phyloP scores from a whole-genome alignment of 2,797 vertebrate species.

The Falco cherrug region DNA sequence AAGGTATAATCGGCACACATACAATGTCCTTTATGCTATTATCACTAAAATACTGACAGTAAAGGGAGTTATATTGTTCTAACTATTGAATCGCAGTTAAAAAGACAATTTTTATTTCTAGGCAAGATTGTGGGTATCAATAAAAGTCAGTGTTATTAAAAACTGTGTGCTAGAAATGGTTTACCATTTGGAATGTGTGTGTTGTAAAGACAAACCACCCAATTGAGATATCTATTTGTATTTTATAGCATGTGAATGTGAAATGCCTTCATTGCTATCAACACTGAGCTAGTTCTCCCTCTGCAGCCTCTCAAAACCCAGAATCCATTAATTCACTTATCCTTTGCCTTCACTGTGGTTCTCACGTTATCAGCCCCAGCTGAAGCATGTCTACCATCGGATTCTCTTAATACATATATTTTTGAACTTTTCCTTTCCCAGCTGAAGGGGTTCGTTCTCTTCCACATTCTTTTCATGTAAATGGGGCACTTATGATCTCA shows the following conservation, averaged over 20 bases:
- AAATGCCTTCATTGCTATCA: background rate
- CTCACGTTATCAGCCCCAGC: background rate
- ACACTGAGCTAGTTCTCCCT: background rate
- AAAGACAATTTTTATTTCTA: background rate
- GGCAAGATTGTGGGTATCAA: background rate
- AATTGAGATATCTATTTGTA: background rate
- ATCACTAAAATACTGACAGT: background rate
- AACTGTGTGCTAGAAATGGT: background rate
- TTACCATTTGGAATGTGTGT: background rate
- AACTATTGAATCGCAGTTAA: background rate
- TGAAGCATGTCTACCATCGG: background rate
- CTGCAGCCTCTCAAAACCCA: background rate
- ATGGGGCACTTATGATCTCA: background rate
- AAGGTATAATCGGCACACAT: background rate
- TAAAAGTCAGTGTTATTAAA: background rate
- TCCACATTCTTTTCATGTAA: background rate
- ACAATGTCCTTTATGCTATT: background rate
- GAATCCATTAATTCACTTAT: background rate
- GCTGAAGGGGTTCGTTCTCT: background rate
- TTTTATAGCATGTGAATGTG: background rate
- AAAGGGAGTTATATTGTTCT: background rate
- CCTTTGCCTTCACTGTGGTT: background rate
- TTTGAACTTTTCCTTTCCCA: background rate
- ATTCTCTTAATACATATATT: background rate
- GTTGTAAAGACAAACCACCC: background rate